A percentile compares a stretch with the other conserved stretches of the same genome.
These are phyloP conservation scores for Coremacera marginata DNA, from an alignment of 2,888 invertebrate species.

Conservation along the genomic window DNA sequence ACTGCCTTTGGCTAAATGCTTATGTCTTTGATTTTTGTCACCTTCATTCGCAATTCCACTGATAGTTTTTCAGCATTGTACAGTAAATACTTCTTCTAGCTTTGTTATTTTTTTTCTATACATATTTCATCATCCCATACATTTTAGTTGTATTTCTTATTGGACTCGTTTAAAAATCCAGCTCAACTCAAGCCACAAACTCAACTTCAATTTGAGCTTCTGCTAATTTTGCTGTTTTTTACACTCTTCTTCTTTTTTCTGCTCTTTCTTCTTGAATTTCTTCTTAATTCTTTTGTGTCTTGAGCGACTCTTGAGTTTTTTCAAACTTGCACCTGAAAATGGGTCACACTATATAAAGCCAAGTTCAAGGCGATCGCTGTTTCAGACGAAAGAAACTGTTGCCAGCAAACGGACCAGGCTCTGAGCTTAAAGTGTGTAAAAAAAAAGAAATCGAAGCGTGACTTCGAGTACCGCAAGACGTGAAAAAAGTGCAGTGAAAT, in stretches of 20 bases:
- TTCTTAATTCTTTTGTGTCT: slow-evolving; percentile 32
- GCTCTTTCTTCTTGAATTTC: slow-evolving; percentile 2
- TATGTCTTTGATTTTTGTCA: too few species aligned
- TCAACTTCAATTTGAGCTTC: not conserved
- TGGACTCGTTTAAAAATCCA: not conserved
- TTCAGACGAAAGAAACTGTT: slow-evolving; percentile 70
- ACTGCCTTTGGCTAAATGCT: too few species aligned
- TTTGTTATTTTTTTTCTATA: not conserved
- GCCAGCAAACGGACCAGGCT: slow-evolving; percentile 30
- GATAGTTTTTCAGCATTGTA: not conserved
- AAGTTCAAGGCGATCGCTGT: slow-evolving; percentile 83
- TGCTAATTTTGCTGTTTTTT: slow-evolving; percentile 13
- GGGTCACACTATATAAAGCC: slow-evolving; percentile 85
- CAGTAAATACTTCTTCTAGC: slow-evolving; percentile 1
- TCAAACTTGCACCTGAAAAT: slow-evolving; percentile 70
- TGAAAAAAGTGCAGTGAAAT: slow-evolving; percentile 30
- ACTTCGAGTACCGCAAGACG: not conserved
- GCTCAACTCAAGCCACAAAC: slow-evolving; percentile 9
- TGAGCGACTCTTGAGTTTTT: slow-evolving; percentile 44
- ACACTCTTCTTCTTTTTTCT: slow-evolving; percentile 32
- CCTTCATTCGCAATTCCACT: too few species aligned
- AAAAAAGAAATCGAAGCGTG: not conserved
- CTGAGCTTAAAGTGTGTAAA: not conserved
- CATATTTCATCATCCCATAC: not conserved
- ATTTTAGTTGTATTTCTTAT: not conserved